phyloP scores from a whole-genome alignment of 2,113 vertebrate genomes.

The Neogobius melanostomus region DNA sequence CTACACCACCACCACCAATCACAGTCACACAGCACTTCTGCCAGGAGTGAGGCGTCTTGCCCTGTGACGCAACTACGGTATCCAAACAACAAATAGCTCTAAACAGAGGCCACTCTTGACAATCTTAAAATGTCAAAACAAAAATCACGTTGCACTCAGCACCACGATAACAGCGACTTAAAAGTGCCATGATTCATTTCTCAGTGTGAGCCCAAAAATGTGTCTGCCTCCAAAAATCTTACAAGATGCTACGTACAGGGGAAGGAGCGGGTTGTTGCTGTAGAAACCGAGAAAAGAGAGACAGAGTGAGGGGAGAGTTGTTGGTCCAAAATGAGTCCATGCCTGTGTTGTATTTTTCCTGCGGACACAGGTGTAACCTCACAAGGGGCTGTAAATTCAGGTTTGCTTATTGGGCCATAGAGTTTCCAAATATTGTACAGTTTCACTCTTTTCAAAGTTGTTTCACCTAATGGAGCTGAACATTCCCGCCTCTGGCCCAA shows the following conservation, averaged over 20 bases:
- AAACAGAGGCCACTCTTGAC: no score
- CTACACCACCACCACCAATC: no score
- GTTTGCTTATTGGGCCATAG: not conserved
- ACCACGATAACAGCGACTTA: not conserved
- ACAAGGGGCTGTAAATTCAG: not conserved
- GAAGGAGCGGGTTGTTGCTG: slow-evolving; percentile 66
- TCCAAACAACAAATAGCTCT: no score
- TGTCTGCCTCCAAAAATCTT: slow-evolving; percentile 43
- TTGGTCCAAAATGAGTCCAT: slow-evolving; percentile 50
- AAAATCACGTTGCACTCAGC: not conserved
- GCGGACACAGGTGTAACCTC: slow-evolving; percentile 37
- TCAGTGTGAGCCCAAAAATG: slow-evolving; percentile 25
- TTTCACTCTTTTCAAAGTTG: no score
- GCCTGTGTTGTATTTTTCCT: slow-evolving; percentile 58
- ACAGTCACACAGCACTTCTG: no score
- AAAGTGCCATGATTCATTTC: slow-evolving; percentile 7
- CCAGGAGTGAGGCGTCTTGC: no score
- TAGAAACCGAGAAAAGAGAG: slow-evolving; percentile 56
- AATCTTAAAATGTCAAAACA: not conserved
- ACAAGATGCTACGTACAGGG: slow-evolving; percentile 50
- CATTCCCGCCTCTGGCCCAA: no score
- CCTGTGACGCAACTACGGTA: no score
- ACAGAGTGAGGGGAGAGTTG: slow-evolving; percentile 29
- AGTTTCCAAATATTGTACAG: no score
- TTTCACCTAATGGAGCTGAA: no score